Conservation (phyloP, 37 sponge, comb jelly and placozoan genomes). For the Beroe forskalii region DNA sequence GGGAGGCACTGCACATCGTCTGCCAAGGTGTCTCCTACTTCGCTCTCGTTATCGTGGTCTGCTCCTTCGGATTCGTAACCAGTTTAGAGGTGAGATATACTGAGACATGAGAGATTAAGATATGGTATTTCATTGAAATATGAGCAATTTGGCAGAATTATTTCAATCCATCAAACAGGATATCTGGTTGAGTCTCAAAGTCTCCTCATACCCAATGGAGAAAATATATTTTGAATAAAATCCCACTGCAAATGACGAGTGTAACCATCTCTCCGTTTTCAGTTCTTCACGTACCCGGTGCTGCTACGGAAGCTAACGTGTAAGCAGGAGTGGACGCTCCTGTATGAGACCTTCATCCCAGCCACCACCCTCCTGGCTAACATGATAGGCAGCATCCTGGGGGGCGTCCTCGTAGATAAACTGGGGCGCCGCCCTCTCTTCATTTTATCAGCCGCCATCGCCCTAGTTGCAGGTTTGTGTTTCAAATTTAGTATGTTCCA, state of each 20-base stretch:
- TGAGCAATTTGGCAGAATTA: no score
- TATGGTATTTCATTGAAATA: no score
- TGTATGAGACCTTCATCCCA: neutral
- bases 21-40: constrained; percentile 1
- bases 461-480: constrained; percentile 29
- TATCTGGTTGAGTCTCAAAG: no score
- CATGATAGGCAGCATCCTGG: constrained; percentile 28
- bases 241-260: no score
- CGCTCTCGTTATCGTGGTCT: neutral
- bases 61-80: constrained; percentile 35
- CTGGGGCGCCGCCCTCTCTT: constrained; percentile 3
- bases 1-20: neutral
- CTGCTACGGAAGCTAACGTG: constrained; percentile 32
- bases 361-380: constrained; percentile 4
- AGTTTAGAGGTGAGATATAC: constrained; percentile 10
- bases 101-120: neutral
- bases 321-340: neutral
- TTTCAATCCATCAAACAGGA: no score
- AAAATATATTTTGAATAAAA: no score
- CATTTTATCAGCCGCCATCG: neutral
- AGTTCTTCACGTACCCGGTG: constrained; percentile 21
- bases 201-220: no score
- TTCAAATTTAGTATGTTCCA: neutral
- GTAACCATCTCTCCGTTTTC: neutral
- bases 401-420: constrained; percentile 28